phyloP scores from a whole-genome alignment of 2,797 vertebrate species.

The Rhyacichthys aspro region DNA sequence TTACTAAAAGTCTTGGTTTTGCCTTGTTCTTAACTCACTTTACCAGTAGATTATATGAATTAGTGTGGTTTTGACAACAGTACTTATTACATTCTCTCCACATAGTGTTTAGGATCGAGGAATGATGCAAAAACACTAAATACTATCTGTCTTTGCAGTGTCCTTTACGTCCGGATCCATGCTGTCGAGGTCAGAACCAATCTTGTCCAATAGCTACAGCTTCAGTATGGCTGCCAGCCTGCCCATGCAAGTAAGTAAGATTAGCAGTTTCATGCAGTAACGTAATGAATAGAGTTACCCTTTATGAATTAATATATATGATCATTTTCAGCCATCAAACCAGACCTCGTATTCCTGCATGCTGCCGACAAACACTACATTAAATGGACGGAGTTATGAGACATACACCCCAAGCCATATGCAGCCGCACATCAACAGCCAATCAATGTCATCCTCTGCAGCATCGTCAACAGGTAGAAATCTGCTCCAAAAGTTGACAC shows the following conservation, averaged over 20 bases:
- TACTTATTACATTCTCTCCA: too few relatives aligned
- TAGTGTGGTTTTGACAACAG: background rate
- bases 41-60: background rate
- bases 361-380: constrained; percentile 93
- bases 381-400: constrained; percentile 95
- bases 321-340: constrained; percentile 82
- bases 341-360: constrained; percentile 99
- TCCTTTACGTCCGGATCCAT: constrained; percentile 96
- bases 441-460: constrained; percentile 92
- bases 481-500: too few relatives aligned
- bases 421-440: constrained; percentile 98
- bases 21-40: background rate
- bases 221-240: constrained; percentile 98
- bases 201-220: constrained; percentile 95
- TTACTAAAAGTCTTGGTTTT: background rate
- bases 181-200: constrained; percentile 94
- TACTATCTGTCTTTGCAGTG: constrained; percentile 73
- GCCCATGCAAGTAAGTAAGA: constrained; percentile 94
- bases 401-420: constrained; percentile 97
- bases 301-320: background rate
- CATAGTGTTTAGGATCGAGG: too few relatives aligned
- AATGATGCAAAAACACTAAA: too few relatives aligned
- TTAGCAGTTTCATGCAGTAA: background rate
- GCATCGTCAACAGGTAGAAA: constrained; percentile 94
- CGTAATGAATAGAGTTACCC: background rate